Conservation (phyloP, 2,797 vertebrate species). For the Lithobates pipiens region DNA sequence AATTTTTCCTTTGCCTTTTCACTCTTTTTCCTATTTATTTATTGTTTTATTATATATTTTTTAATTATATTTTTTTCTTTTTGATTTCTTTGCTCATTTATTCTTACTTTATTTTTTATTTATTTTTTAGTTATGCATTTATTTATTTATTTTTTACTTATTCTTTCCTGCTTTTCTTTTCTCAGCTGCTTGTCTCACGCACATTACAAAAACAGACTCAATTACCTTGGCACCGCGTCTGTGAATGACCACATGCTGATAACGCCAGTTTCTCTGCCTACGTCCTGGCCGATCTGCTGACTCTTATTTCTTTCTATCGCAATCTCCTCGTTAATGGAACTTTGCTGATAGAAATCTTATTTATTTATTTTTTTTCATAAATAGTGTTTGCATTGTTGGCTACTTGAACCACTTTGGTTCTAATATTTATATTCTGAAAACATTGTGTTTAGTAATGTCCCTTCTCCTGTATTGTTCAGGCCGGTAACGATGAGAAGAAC, state of each 20-base stretch:
- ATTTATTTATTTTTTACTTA: constrained; percentile 7
- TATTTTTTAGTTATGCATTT: not conserved
- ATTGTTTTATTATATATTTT: no score
- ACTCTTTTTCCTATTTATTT: no score
- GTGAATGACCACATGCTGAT: not conserved
- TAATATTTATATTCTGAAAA: not conserved
- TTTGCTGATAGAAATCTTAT: not conserved
- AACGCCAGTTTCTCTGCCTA: not conserved
- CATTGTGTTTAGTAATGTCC: not conserved
- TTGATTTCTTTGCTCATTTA: no score
- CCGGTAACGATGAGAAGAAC: not conserved
- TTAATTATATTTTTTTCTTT: no score
- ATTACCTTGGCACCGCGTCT: not conserved
- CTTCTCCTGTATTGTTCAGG: not conserved
- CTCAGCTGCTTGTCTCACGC: not conserved
- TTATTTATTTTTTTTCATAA: not conserved
- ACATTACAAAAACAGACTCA: not conserved
- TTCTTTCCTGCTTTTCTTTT: not conserved
- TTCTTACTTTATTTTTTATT: not conserved
- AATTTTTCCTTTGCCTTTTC: no score
- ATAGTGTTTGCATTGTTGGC: not conserved
- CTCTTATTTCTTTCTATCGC: not conserved
- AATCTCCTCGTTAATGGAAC: not conserved
- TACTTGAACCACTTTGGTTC: not conserved
- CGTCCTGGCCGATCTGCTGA: not conserved